Conservation (phyloP, 1,140 invertebrate species). For the Uloborus diversus region DNA sequence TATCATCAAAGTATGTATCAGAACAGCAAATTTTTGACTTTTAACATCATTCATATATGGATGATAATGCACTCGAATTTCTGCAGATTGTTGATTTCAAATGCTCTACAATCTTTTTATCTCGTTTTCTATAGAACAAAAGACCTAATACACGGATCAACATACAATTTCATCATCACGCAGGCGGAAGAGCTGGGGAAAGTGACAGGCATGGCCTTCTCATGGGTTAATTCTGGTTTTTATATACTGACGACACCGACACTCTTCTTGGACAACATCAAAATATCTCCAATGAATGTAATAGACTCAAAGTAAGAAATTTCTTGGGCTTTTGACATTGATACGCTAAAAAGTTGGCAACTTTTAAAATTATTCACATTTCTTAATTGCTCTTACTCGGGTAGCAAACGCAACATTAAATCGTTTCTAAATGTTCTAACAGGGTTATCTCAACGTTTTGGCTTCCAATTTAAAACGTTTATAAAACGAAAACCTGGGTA, state of each 20-base stretch:
- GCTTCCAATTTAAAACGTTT: no score
- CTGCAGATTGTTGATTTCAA: no score
- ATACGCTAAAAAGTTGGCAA: no score
- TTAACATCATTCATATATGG: neutral
- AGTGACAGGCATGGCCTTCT: neutral
- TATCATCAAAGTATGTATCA: conserved; percentile 15
- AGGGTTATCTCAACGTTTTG: no score
- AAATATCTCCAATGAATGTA: conserved; percentile 39
- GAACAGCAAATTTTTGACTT: neutral
- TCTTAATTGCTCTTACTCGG: no score
- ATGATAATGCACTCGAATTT: no score
- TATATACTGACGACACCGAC: neutral
- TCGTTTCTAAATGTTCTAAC: no score
- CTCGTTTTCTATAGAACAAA: neutral
- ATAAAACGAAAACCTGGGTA: no score
- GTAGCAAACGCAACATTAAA: no score
- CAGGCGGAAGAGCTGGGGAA: conserved; percentile 3
- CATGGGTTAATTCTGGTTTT: neutral
- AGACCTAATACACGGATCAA: conserved; percentile 17
- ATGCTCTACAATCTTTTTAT: no score
- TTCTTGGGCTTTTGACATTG: no score
- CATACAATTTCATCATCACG: conserved; percentile 15
- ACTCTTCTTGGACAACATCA: conserved; percentile 10
- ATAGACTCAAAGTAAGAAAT: conserved; percentile 9
- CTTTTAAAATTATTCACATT: no score